Percentiles rank a stretch among this genome's conserved stretches.
Conservation (phyloP, 2,113 vertebrate genomes). For the Crotophaga sulcirostris region DNA sequence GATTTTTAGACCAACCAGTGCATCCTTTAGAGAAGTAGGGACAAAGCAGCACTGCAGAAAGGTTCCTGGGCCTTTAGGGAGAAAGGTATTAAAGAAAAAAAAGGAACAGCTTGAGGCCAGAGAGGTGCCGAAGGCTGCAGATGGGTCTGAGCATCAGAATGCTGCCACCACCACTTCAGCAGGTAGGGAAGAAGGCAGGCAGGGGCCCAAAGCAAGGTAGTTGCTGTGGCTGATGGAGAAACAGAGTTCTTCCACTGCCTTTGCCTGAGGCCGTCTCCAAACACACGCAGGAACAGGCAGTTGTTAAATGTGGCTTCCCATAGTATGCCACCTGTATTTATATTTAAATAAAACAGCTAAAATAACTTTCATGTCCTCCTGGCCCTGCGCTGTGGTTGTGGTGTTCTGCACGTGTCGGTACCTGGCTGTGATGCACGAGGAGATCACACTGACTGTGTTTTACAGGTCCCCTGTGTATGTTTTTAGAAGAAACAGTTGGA, state of each 20-base stretch:
- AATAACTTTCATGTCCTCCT: background rate
- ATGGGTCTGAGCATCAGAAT: background rate
- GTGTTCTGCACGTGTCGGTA: background rate
- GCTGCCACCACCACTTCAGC: background rate
- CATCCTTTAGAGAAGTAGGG: no score
- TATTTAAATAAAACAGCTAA: background rate
- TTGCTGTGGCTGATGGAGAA: background rate
- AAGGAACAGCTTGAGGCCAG: background rate
- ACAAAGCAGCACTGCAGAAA: background rate
- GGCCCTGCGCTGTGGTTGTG: background rate
- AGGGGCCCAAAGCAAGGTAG: background rate
- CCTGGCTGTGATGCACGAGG: background rate
- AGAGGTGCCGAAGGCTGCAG: background rate
- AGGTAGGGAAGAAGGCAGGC: background rate
- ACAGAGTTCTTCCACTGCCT: background rate
- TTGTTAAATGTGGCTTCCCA: background rate
- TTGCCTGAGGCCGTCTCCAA: background rate
- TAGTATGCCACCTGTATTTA: background rate
- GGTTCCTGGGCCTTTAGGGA: background rate
- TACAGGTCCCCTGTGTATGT: no score
- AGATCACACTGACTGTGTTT: background rate
- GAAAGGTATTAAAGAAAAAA: background rate
- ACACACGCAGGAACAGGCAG: background rate
- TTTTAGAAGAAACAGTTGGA: background rate
- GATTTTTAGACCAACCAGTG: no score